These are phyloP conservation scores for Leucozona laternaria DNA, from an alignment of 2,888 invertebrate genomes.

Conservation along the genomic window DNA sequence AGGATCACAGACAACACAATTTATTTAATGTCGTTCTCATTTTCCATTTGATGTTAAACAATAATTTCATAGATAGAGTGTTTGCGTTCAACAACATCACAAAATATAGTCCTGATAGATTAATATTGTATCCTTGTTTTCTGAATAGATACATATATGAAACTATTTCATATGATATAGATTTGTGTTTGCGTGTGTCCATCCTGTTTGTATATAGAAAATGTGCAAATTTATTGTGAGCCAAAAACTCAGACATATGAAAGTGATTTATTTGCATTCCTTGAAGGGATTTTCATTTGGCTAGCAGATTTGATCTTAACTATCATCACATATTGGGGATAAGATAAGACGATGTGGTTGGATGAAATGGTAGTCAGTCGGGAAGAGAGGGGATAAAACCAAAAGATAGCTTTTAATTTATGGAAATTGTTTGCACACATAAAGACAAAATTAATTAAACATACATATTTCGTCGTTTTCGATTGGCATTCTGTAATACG, in stretches of 20 bases:
- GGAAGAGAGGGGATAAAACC: neutral
- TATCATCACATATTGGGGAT: conserved; percentile 34
- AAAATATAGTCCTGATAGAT: conserved; percentile 24
- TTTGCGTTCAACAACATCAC: conserved; percentile 50
- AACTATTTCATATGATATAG: conserved; percentile 33
- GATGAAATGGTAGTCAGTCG: neutral
- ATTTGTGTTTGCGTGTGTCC: conserved; percentile 12
- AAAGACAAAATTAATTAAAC: conserved; percentile 75
- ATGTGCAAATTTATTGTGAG: conserved; percentile 43
- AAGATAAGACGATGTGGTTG: neutral
- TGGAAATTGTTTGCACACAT: conserved; percentile 72
- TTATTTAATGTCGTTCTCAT: conserved; percentile 16
- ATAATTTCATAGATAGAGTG: conserved; percentile 58
- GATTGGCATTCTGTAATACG: conserved; percentile 66
- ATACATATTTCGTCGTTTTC: conserved; percentile 68
- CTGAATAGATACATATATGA: neutral
- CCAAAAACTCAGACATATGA: conserved; percentile 47
- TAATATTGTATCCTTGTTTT: conserved; percentile 42
- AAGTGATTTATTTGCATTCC: conserved; percentile 69
- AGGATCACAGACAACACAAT: conserved; percentile 35
- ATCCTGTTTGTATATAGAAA: neutral
- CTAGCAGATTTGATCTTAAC: conserved; percentile 43
- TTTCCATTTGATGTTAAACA: conserved; percentile 49
- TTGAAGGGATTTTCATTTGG: conserved; percentile 21
- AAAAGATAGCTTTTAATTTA: conserved; percentile 72